Evolutionary conservation across 2,113 vertebrate genomes (phyloP).

Genomic region (Pogonocichla stellata): DNA sequence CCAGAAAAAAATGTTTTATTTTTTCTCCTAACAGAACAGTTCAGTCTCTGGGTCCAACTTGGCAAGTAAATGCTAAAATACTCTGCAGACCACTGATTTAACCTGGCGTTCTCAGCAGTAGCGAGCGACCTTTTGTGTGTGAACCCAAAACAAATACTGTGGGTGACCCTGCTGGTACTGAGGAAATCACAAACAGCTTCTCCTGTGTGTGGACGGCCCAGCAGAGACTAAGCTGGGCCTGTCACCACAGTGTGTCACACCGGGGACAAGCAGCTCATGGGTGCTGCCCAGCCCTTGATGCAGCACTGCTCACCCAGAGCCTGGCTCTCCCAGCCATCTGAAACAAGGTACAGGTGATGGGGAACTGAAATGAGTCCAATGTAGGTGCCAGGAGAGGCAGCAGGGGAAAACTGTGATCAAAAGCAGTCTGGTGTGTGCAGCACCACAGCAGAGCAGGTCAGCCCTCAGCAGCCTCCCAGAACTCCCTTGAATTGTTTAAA

Average conservation of each 20-base stretch:
- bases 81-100: not conserved
- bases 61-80: not conserved
- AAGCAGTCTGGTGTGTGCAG: not conserved
- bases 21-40: not conserved
- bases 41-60: not conserved
- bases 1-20: not conserved
- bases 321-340: accelerated
- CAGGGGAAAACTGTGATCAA: not conserved
- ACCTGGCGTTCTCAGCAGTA: not conserved
- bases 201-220: not conserved
- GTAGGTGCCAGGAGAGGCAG: not conserved
- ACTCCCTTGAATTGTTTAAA: not conserved
- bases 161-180: not conserved
- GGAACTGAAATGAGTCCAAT: not conserved
- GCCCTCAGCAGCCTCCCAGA: not conserved
- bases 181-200: not conserved
- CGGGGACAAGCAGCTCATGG: not conserved
- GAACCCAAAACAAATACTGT: not conserved
- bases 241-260: accelerated
- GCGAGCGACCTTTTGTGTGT: accelerated
- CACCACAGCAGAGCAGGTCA: not conserved
- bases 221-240: not conserved
- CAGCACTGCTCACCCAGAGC: not conserved
- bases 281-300: not conserved
- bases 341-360: not conserved